A percentile compares a stretch with the other conserved stretches of the same genome.
Conservation (phyloP, 2,888 invertebrate species). For the Galerucella pusilla region DNA sequence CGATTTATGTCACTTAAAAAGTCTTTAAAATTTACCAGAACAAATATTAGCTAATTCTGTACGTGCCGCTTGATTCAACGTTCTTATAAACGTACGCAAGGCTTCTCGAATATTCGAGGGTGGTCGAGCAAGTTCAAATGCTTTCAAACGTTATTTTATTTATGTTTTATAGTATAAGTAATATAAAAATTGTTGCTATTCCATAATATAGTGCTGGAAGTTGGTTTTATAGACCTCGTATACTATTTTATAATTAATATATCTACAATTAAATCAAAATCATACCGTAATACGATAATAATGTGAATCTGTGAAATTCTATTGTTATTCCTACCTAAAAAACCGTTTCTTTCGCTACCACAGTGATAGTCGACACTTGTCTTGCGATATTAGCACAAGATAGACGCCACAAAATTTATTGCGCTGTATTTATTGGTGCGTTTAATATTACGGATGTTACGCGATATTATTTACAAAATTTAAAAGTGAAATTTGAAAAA, state of each 20-base stretch:
- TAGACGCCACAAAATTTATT: slow-evolving; percentile 6
- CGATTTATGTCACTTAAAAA: too few relatives aligned
- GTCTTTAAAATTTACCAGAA: too few relatives aligned
- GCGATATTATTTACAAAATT: background rate
- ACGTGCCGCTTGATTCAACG: too few relatives aligned
- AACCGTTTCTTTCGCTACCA: slow-evolving; percentile 19
- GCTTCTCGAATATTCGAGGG: too few relatives aligned
- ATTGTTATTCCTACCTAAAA: slow-evolving; percentile 27
- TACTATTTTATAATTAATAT: background rate
- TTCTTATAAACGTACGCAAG: too few relatives aligned
- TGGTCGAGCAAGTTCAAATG: too few relatives aligned
- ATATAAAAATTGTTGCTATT: too few relatives aligned
- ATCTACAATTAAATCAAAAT: background rate
- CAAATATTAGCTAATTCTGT: too few relatives aligned
- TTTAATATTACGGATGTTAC: slow-evolving; percentile 1
- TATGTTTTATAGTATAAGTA: too few relatives aligned
- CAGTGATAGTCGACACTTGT: slow-evolving; percentile 9
- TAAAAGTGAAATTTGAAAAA: slow-evolving; percentile 5
- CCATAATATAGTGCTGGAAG: too few relatives aligned
- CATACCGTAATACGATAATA: slow-evolving; percentile 12
- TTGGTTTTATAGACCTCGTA: background rate
- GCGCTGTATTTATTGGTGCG: slow-evolving; percentile 8
- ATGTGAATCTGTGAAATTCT: slow-evolving; percentile 14
- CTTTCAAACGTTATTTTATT: too few relatives aligned
- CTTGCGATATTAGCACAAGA: slow-evolving; percentile 9